Evolutionary conservation across 2,888 invertebrate genomes (phyloP).

Genomic region (Neoaliturus tenellus): DNA sequence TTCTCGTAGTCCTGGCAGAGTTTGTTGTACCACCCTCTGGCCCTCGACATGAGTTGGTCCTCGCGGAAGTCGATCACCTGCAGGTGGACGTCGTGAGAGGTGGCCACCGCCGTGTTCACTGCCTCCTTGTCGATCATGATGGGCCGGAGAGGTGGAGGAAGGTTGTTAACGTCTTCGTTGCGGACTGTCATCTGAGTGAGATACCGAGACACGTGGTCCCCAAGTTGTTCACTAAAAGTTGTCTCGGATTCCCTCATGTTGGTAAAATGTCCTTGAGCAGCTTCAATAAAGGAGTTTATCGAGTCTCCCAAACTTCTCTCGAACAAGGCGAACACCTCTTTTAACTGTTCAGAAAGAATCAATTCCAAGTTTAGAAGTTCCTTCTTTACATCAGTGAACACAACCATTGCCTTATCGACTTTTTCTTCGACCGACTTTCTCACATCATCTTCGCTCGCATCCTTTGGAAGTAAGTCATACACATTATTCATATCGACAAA

Average conservation of each 20-base stretch:
- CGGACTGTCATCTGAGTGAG: constrained; percentile 63
- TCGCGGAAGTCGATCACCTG: constrained; percentile 86
- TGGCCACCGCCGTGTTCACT: constrained; percentile 77
- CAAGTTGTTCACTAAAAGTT: constrained; percentile 66
- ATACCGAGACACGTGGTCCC: constrained; percentile 64
- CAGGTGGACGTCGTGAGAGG: constrained; percentile 85
- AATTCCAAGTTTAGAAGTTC: constrained; percentile 79
- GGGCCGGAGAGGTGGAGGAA: constrained; percentile 69
- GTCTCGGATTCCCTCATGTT: constrained; percentile 74
- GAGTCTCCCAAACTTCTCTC: constrained; percentile 85
- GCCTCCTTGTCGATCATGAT: constrained; percentile 80
- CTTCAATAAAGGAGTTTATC: constrained; percentile 80
- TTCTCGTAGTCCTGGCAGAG: constrained; percentile 79
- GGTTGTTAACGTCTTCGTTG: constrained; percentile 66
- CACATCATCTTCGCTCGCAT: not conserved
- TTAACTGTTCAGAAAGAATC: constrained; percentile 82
- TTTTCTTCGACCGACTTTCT: not conserved
- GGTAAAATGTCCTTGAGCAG: constrained; percentile 74
- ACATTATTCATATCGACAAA: constrained; percentile 24
- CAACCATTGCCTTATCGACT: constrained; percentile 61
- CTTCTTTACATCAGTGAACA: constrained; percentile 68
- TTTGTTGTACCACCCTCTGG: constrained; percentile 82
- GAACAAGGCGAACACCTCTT: constrained; percentile 84
- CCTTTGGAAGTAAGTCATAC: not conserved
- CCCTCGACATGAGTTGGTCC: constrained; percentile 80